These are phyloP conservation scores for Petrocephalus schoutedeni DNA, from an alignment of 2,797 vertebrate species.

Conservation along the genomic window DNA sequence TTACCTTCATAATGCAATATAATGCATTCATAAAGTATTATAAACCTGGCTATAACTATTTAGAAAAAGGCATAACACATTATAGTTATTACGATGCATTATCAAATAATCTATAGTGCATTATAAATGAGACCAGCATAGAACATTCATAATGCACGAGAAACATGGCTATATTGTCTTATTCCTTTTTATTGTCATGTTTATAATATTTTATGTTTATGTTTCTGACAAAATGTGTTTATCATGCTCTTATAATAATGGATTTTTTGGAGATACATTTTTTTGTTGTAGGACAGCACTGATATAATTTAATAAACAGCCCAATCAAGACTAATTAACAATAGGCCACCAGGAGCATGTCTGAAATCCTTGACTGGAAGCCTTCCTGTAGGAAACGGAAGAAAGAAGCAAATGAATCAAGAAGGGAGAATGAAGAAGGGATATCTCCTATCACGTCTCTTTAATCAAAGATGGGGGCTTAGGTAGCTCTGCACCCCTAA, in stretches of 20 bases:
- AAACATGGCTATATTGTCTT: too few relatives aligned
- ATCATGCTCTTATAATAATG: neutral
- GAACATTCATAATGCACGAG: too few relatives aligned
- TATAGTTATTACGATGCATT: too few relatives aligned
- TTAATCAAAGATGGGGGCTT: neutral
- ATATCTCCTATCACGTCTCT: neutral
- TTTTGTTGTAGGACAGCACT: neutral
- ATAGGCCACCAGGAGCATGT: neutral
- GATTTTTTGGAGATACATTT: neutral
- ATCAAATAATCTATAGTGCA: too few relatives aligned
- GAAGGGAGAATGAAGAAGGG: neutral
- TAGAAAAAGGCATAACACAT: too few relatives aligned
- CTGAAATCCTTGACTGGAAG: neutral
- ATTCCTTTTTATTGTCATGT: too few relatives aligned
- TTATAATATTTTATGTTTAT: too few relatives aligned
- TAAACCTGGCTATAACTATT: too few relatives aligned
- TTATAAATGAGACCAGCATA: too few relatives aligned
- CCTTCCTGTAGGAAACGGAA: neutral
- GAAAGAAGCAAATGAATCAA: neutral
- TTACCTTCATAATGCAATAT: too few relatives aligned
- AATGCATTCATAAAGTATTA: too few relatives aligned
- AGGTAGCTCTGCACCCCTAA: neutral
- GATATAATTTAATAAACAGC: neutral
- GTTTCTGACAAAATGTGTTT: neutral
- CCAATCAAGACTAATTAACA: neutral